Evolutionary conservation across 2,113 vertebrate species (phyloP).

Genomic region (Muscicapa adusta): DNA sequence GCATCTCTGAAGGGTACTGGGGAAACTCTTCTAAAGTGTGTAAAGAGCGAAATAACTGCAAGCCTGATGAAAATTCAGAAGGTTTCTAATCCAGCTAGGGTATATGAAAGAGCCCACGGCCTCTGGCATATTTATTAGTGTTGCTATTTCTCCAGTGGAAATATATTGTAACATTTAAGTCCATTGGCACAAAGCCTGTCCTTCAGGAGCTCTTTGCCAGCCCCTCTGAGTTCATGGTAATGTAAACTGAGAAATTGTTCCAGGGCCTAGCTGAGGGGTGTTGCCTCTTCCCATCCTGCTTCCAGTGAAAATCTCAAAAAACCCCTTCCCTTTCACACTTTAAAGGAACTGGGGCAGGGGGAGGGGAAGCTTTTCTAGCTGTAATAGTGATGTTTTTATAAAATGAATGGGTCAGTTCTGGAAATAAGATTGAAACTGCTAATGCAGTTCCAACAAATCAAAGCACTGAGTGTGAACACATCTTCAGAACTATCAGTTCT

Average conservation of each 20-base stretch:
- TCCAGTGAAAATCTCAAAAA: background rate
- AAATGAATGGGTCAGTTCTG: background rate
- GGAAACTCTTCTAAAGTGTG: background rate
- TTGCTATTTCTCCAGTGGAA: background rate
- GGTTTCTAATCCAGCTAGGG: background rate
- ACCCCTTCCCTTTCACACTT: background rate
- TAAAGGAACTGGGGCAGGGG: background rate
- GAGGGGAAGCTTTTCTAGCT: background rate
- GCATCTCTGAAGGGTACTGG: background rate
- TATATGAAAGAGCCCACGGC: background rate
- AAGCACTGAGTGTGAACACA: background rate
- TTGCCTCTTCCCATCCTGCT: background rate
- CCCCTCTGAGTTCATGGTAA: background rate
- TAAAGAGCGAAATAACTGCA: background rate
- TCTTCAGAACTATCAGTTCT: background rate
- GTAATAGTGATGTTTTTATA: background rate
- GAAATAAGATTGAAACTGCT: background rate
- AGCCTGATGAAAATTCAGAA: constrained; percentile 16
- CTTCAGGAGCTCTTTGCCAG: background rate
- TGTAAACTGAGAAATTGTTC: background rate
- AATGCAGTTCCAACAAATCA: background rate
- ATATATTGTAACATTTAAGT: background rate
- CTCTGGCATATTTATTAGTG: background rate
- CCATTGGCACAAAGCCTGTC: background rate
- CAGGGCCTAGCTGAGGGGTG: background rate